phyloP scores from a whole-genome alignment of 2,888 invertebrate genomes.

The Malthinus flaveolus region DNA sequence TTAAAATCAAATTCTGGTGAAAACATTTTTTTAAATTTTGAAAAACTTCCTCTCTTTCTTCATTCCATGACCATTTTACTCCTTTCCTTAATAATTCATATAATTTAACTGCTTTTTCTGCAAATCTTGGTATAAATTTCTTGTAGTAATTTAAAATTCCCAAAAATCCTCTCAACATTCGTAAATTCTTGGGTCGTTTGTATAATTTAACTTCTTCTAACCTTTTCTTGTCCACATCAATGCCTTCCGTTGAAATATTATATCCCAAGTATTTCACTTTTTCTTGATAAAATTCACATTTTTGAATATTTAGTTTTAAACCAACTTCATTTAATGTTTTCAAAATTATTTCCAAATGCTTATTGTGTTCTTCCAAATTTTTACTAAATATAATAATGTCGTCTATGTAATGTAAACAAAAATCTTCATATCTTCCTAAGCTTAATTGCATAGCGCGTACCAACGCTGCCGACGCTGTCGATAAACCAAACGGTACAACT shows the following conservation, averaged over 20 bases:
- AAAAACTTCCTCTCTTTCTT: slow-evolving; percentile 1
- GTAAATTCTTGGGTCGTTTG: not conserved
- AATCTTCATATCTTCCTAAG: not conserved
- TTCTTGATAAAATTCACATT: not conserved
- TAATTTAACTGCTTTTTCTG: not conserved
- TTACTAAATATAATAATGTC: not conserved
- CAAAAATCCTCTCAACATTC: not conserved
- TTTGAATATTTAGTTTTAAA: not conserved
- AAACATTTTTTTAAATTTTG: not conserved
- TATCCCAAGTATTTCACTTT: not conserved
- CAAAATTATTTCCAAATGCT: not conserved
- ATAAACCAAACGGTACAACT: slow-evolving; percentile 16
- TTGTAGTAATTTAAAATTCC: slow-evolving; percentile 7
- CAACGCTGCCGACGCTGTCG: slow-evolving; percentile 6
- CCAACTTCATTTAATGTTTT: not conserved
- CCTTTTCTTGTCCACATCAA: not conserved
- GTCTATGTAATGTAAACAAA: not conserved
- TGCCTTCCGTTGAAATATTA: not conserved
- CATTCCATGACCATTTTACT: slow-evolving; percentile 1
- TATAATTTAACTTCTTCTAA: slow-evolving; percentile 1
- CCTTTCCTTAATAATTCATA: slow-evolving; percentile 1
- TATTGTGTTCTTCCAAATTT: not conserved
- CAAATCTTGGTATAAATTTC: not conserved
- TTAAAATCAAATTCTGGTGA: not conserved
- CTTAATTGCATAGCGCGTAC: slow-evolving; percentile 9